These are phyloP conservation scores for Meloe dianella DNA, from an alignment of 2,888 invertebrate species.

Conservation along the genomic window DNA sequence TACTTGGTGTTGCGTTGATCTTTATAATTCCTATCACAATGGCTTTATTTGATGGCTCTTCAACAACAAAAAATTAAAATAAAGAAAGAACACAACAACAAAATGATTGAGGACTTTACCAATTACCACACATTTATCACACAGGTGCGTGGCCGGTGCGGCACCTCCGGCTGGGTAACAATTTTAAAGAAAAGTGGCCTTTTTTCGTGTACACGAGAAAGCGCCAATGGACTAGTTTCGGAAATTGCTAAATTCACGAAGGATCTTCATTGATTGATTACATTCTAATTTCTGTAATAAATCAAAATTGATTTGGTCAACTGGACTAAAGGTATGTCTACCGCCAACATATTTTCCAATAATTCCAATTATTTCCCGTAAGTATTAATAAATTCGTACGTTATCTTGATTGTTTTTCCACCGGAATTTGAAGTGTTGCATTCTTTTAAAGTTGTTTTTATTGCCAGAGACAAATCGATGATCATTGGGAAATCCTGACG, in stretches of 20 bases:
- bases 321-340: no score
- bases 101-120: neutral
- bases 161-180: neutral
- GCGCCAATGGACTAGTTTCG: slow-evolving; percentile 1
- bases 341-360: no score
- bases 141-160: neutral
- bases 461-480: neutral
- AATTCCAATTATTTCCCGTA: no score
- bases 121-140: neutral
- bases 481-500: neutral
- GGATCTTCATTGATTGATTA: neutral
- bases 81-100: neutral
- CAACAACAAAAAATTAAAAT: neutral
- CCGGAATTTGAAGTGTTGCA: neutral
- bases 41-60: neutral
- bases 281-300: neutral
- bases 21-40: slow-evolving; percentile 7
- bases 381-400: no score
- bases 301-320: no score
- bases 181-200: slow-evolving; percentile 2
- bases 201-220: neutral
- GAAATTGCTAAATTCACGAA: neutral
- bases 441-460: neutral
- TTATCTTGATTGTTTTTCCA: neutral
- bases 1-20: neutral